Percentiles rank a stretch among this genome's conserved stretches.
phyloP scores from a whole-genome alignment of 2,797 vertebrate genomes.

The Alfaro cultratus region DNA sequence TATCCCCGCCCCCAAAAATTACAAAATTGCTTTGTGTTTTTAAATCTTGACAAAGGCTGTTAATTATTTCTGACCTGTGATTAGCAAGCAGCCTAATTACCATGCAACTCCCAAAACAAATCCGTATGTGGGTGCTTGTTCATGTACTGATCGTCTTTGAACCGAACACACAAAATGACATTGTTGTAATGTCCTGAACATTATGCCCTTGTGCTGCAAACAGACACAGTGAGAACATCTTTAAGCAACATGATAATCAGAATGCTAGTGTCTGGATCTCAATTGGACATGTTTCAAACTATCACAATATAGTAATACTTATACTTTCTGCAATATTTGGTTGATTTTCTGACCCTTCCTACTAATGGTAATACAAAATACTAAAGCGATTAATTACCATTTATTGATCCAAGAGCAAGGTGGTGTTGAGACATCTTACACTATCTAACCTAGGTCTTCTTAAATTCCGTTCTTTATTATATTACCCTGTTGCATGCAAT shows the following conservation, averaged over 20 bases:
- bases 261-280: not conserved
- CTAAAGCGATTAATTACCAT: not conserved
- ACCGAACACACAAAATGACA: slow-evolving; percentile 15
- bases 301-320: not conserved
- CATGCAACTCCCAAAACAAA: slow-evolving; percentile 43
- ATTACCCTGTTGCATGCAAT: not conserved
- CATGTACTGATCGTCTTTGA: not conserved
- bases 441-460: not conserved
- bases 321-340: not conserved
- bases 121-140: slow-evolving; percentile 32
- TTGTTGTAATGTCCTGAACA: slow-evolving; percentile 18
- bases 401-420: not conserved
- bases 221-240: slow-evolving; percentile 11
- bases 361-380: not conserved
- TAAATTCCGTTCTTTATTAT: not conserved
- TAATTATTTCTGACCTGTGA: slow-evolving; percentile 38
- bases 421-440: not conserved
- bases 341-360: not conserved
- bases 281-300: not conserved
- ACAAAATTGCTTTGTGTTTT: not conserved
- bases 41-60: slow-evolving; percentile 17
- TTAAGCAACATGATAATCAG: not conserved
- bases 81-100: slow-evolving; percentile 52
- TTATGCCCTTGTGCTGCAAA: not conserved
- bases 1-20: not conserved